A percentile compares a stretch with the other conserved stretches of the same genome.
phyloP scores from a whole-genome alignment of 2,797 vertebrate species.

The Pseudomugil gertrudae region DNA sequence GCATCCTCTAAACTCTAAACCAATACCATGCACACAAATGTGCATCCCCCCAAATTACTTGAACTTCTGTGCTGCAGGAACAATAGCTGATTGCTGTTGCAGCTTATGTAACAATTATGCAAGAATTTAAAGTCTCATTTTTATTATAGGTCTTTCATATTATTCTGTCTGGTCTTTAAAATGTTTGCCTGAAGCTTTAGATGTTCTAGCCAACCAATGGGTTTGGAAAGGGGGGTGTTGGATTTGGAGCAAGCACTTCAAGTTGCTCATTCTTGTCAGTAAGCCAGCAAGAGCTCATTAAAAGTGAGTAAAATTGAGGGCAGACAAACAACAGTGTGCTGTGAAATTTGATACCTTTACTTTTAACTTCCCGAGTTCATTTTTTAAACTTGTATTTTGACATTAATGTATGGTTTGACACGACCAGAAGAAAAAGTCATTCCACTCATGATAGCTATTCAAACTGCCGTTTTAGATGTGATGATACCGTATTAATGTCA shows the following conservation, averaged over 20 bases:
- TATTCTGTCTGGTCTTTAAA: too few species aligned
- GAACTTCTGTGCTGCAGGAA: too few species aligned
- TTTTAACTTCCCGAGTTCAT: conserved; percentile 1
- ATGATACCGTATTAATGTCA: background rate
- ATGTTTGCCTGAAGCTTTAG: too few species aligned
- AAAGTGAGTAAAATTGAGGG: conserved; percentile 58
- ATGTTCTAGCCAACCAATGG: too few species aligned
- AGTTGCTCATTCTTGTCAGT: conserved; percentile 50
- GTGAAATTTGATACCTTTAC: conserved; percentile 24
- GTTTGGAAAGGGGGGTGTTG: too few species aligned
- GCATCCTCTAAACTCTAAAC: too few species aligned
- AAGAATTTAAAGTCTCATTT: too few species aligned
- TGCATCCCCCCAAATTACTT: too few species aligned
- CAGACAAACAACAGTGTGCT: conserved; percentile 20
- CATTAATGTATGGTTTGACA: background rate
- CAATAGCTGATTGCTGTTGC: too few species aligned
- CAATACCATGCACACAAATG: too few species aligned
- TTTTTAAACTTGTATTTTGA: conserved; percentile 10
- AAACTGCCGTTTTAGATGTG: background rate
- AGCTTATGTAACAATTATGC: too few species aligned
- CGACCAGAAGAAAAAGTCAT: background rate
- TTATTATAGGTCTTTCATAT: too few species aligned
- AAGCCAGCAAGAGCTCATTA: conserved; percentile 61
- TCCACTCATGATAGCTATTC: background rate
- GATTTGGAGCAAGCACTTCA: conserved; percentile 37